Evolutionary conservation across 2,113 vertebrate species (phyloP).

Genomic region (Serinus canaria): DNA sequence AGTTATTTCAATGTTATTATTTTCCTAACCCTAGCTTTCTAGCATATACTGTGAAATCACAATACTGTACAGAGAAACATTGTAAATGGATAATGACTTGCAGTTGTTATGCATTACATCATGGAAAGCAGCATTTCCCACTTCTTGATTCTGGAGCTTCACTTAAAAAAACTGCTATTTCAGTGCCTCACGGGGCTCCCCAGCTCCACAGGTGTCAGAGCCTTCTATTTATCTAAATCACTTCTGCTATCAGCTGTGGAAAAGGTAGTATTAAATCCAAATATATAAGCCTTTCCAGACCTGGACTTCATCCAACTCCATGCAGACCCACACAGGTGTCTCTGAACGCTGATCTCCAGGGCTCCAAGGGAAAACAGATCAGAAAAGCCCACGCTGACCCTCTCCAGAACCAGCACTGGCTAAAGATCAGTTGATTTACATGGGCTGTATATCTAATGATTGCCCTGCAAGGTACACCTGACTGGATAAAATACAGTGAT

Average conservation of each 20-base stretch:
- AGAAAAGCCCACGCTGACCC: not conserved
- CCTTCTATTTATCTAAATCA: slow-evolving; percentile 33
- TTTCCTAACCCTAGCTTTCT: slow-evolving; percentile 19
- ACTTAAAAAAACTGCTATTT: not conserved
- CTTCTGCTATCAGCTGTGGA: slow-evolving; percentile 39
- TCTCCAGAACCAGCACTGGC: not conserved
- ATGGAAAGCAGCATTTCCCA: not conserved
- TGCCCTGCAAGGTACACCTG: not conserved
- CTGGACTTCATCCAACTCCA: slow-evolving; percentile 14
- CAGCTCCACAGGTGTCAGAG: not conserved
- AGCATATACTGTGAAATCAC: slow-evolving; percentile 5
- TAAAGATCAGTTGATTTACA: not conserved
- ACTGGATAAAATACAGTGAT: not conserved
- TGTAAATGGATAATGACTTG: not conserved
- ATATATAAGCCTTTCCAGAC: not conserved
- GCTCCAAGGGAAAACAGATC: not conserved
- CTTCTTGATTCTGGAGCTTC: not conserved
- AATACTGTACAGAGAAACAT: not conserved
- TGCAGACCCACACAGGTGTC: not conserved
- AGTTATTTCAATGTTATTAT: slow-evolving; percentile 21
- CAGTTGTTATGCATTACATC: slow-evolving; percentile 27
- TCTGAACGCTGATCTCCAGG: not conserved
- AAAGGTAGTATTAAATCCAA: slow-evolving; percentile 37
- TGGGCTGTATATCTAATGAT: not conserved
- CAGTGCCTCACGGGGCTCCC: not conserved